Conservation (phyloP, 2,113 vertebrate genomes). For the Prunella fulvescens region DNA sequence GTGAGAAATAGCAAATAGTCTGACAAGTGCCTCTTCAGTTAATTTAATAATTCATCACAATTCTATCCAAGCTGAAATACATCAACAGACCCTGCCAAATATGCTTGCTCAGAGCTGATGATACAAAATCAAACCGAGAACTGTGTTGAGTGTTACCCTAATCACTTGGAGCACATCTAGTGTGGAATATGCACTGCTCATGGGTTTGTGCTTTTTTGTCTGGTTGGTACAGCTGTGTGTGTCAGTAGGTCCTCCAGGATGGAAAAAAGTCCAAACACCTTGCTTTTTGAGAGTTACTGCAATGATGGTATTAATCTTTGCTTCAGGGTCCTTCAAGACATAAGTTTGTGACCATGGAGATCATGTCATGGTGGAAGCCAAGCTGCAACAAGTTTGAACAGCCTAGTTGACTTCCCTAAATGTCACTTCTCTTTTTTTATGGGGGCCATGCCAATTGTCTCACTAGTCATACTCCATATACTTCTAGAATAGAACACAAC, state of each 20-base stretch:
- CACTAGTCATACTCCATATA: not conserved
- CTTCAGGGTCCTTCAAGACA: not conserved
- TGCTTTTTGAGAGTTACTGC: not conserved
- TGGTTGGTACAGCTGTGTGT: not conserved
- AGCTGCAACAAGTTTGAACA: not conserved
- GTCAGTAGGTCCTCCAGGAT: not conserved
- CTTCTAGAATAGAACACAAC: not conserved
- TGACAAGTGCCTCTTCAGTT: not conserved
- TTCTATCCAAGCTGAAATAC: not conserved
- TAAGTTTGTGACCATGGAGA: not conserved
- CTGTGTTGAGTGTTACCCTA: not conserved
- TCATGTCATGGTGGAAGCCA: not conserved
- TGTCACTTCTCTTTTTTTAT: not conserved
- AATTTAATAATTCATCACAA: not conserved
- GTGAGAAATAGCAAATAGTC: not conserved
- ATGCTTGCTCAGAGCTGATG: not conserved
- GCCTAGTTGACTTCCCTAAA: not conserved
- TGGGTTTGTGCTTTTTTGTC: not conserved
- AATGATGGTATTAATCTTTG: not conserved
- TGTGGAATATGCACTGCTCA: not conserved
- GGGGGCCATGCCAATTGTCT: not conserved
- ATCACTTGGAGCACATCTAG: not conserved
- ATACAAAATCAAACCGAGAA: not conserved
- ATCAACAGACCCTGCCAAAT: not conserved
- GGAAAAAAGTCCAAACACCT: not conserved